phyloP scores from a whole-genome alignment of 2,888 invertebrate species.

The Pseudoips prasinana region DNA sequence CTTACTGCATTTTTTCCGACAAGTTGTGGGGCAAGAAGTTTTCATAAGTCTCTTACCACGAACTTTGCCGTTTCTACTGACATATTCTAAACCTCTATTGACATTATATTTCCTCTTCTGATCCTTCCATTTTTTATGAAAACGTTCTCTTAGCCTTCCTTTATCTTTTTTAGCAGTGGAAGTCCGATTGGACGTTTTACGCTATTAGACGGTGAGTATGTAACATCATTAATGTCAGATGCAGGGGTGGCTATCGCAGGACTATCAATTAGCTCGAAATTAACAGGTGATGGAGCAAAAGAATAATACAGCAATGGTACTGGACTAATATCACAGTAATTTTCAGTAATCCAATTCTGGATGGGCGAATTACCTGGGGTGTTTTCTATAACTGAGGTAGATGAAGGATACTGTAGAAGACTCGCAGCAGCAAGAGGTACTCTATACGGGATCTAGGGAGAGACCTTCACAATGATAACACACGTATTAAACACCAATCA shows the following conservation, averaged over 20 bases:
- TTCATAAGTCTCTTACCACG: constrained; percentile 6
- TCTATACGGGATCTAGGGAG: too few relatives aligned
- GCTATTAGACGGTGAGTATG: constrained; percentile 4
- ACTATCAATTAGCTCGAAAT: constrained; percentile 3
- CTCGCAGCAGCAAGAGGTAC: too few relatives aligned
- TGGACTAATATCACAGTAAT: constrained; percentile 1
- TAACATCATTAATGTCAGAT: constrained; percentile 5
- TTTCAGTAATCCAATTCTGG: constrained; percentile 1
- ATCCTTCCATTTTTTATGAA: constrained; percentile 7
- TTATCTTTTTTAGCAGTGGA: constrained; percentile 4
- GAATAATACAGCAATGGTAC: constrained; percentile 1
- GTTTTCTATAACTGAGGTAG: background rate
- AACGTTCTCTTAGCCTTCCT: constrained; percentile 8
- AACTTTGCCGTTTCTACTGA: constrained; percentile 7
- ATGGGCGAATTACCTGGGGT: constrained; percentile 2
- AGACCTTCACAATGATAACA: too few relatives aligned
- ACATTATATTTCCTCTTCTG: constrained; percentile 5
- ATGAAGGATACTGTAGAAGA: too few relatives aligned
- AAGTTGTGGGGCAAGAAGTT: constrained; percentile 6
- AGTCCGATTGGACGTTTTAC: constrained; percentile 2
- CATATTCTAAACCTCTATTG: constrained; percentile 9
- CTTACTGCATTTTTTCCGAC: constrained; percentile 7
- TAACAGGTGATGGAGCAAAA: constrained; percentile 1
- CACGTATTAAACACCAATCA: too few relatives aligned
- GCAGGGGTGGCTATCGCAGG: constrained; percentile 7